Base-by-base conservation (phyloP, 2,888 invertebrate species). In the Nephrotoma appendiculata region DNA sequence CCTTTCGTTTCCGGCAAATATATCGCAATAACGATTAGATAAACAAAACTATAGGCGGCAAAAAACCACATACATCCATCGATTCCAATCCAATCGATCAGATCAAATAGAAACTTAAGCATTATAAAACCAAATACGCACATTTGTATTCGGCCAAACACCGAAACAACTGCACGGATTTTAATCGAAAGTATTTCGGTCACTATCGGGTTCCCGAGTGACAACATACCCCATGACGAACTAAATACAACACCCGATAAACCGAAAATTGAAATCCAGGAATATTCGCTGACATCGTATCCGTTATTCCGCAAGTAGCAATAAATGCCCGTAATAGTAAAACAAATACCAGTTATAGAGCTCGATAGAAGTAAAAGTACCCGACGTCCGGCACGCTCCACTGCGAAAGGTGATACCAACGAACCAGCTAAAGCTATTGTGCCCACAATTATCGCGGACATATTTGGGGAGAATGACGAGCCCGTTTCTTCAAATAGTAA, bases 1-100 rank as follows among this genome's bases (percentile, higher is more conserved):
- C 91, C 91, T 87, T 90, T 91, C 2, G 92, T 91, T 88, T 91
- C 91, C 1, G 91, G 91, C 19, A 91, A 87, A 87, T 89, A 90
- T 0, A 89, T 71, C 9, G 89, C 88, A 6, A 91, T 88, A 87
- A 91, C 92, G 6, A 90, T 45, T 0, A 89, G 89, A 3, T 90
- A 90, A 19, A 86, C 11, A 57, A 90, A 88, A 31, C 89, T 90
- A 31, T 88, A 88, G 52, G 87, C 86, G 12, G 90, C 89, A 87
- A 91, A 92, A 41, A 89, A 85, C 44, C 90, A 90, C 88, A 92
- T 89, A 5, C 90, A 89, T 0, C 90, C 90, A 57, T 91, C 71
- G 9, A 71, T 71, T 71, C 71, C 71, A 11, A 71, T 71, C 71
- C 71, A 71, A 71, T 71, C 31, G 71, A 71, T 71, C 31, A 71